Conservation (phyloP, 2,797 vertebrate genomes). For the Lutra lutra region DNA sequence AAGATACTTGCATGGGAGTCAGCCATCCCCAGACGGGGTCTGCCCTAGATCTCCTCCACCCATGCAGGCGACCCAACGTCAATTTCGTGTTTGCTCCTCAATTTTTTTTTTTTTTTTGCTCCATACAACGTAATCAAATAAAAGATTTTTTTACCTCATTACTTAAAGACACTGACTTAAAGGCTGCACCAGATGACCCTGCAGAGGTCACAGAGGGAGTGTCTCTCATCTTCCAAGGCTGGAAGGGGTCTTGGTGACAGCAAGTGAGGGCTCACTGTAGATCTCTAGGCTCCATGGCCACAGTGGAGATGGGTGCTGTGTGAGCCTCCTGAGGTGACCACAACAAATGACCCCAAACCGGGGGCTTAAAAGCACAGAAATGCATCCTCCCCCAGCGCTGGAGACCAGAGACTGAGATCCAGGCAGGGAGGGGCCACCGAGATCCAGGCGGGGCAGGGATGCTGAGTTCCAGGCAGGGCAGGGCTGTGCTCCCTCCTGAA, state of each 20-base stretch:
- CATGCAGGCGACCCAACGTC: not conserved
- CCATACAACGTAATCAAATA: not conserved
- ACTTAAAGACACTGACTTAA: not conserved
- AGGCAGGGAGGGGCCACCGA: not conserved
- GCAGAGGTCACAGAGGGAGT: not conserved
- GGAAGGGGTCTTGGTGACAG: too few species aligned
- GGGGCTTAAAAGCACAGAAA: not conserved
- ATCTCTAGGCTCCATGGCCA: not conserved
- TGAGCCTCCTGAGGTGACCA: not conserved
- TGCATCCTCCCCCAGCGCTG: not conserved
- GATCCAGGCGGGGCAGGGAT: not conserved
- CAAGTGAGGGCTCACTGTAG: not conserved
- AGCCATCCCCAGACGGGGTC: not conserved
- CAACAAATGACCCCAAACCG: not conserved
- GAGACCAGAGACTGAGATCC: not conserved
- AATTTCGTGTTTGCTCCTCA: not conserved
- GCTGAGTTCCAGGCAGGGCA: accelerated
- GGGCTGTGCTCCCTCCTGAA: not conserved
- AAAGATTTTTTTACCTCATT: not conserved
- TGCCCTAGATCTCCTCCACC: not conserved
- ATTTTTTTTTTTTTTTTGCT: not conserved
- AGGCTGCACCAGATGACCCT: not conserved
- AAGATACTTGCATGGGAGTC: not conserved
- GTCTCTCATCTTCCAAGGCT: too few species aligned
- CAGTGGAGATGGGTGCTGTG: too few species aligned